phyloP scores from a whole-genome alignment of 1,140 invertebrate genomes.

The Nasonia longicornis region DNA sequence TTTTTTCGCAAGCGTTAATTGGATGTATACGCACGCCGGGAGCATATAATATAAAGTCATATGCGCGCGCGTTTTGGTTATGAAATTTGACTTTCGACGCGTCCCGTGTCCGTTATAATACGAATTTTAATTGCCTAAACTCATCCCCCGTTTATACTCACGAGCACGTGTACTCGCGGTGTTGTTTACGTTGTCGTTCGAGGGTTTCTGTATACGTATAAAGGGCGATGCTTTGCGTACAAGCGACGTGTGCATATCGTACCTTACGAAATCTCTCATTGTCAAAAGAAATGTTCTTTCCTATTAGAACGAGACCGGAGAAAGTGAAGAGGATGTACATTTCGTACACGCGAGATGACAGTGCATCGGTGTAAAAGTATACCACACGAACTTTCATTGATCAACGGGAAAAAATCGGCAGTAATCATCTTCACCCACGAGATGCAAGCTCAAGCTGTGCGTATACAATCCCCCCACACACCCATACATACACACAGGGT shows the following conservation, averaged over 20 bases:
- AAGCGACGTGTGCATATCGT: neutral
- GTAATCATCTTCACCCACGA: neutral
- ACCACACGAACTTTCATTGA: neutral
- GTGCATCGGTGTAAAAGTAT: neutral
- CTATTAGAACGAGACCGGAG: neutral
- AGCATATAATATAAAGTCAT: neutral
- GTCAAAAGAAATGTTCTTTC: neutral
- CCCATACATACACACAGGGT: neutral
- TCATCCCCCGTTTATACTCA: neutral
- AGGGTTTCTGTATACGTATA: neutral
- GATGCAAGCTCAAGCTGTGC: too few relatives aligned
- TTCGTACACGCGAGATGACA: neutral
- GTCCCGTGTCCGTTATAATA: neutral
- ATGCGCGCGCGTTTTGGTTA: neutral
- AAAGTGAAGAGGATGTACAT: neutral
- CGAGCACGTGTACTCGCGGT: too few relatives aligned
- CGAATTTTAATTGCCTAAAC: neutral
- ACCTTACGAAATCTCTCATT: neutral
- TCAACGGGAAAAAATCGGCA: too few relatives aligned
- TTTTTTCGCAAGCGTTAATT: slow-evolving; percentile 31
- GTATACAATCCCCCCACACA: neutral
- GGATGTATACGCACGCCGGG: neutral
- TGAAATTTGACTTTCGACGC: neutral
- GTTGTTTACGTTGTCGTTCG: too few relatives aligned
- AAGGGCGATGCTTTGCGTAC: too few relatives aligned